Evolutionary conservation across 2,888 invertebrate genomes (phyloP).

Genomic region (Parascotia fuliginaria): DNA sequence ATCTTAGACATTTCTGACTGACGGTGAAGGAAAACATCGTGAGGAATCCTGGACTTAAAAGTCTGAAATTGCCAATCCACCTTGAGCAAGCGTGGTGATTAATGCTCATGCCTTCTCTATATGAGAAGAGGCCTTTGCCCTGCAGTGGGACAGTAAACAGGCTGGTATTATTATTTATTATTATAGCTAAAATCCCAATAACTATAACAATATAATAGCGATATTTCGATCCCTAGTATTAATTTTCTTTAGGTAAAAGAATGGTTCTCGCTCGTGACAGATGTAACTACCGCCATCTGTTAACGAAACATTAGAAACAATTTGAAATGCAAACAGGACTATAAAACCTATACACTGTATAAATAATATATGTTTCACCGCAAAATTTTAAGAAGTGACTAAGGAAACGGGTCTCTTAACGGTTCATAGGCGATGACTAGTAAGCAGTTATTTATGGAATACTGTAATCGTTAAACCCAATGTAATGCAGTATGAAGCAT

Average conservation of each 20-base stretch:
- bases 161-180: too few species aligned
- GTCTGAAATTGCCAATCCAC: too few species aligned
- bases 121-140: too few species aligned
- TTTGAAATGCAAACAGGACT: conserved; percentile 6
- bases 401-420: conserved; percentile 12
- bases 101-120: too few species aligned
- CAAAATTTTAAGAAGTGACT: conserved; percentile 14
- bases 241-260: not conserved
- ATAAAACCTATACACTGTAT: conserved; percentile 6
- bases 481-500: conserved; percentile 5
- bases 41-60: too few species aligned
- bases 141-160: too few species aligned
- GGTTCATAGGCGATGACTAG: conserved; percentile 10
- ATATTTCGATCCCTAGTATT: too few species aligned
- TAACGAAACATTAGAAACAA: not conserved
- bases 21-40: too few species aligned
- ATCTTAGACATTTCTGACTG: too few species aligned
- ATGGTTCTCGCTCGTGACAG: not conserved
- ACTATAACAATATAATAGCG: too few species aligned
- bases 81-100: too few species aligned
- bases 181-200: too few species aligned
- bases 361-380: conserved; percentile 8
- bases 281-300: not conserved
- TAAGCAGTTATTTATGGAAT: conserved; percentile 15
- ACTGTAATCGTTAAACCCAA: conserved; percentile 14